Conservation (phyloP, 2,797 vertebrate species). For the Kryptopterus vitreolus region DNA sequence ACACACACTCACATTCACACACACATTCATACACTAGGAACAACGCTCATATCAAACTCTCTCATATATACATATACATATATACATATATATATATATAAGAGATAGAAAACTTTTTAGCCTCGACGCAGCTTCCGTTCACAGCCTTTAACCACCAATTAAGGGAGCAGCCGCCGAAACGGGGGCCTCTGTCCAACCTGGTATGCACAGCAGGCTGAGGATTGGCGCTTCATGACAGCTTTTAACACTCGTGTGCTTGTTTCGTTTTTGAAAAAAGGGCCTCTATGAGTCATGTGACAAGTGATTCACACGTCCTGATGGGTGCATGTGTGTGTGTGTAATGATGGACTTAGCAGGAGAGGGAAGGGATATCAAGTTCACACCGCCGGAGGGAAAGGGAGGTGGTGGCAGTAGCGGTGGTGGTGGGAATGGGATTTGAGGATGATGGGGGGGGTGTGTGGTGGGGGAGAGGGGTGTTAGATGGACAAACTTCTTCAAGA, state of each 20-base stretch:
- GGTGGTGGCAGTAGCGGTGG: no score
- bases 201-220: background rate
- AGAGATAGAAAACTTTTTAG: background rate
- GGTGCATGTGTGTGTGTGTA: slow-evolving; percentile 1
- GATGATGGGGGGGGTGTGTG: no score
- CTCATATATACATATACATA: no score
- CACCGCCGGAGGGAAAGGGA: slow-evolving; percentile 8
- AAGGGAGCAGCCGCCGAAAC: background rate
- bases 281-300: slow-evolving; percentile 27
- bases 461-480: background rate
- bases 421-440: no score
- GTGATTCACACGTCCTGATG: slow-evolving; percentile 27
- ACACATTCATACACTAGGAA: no score
- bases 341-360: slow-evolving; percentile 37
- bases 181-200: background rate
- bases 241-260: slow-evolving; percentile 8
- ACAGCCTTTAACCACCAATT: background rate
- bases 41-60: no score
- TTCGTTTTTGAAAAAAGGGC: background rate
- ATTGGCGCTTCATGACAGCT: slow-evolving; percentile 3
- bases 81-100: no score
- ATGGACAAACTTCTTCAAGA: slow-evolving; percentile 17
- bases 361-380: slow-evolving; percentile 45
- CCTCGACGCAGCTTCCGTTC: background rate
- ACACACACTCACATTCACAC: no score